phyloP scores from a whole-genome alignment of 2,888 invertebrate species.

The Tetanocera ferruginea region DNA sequence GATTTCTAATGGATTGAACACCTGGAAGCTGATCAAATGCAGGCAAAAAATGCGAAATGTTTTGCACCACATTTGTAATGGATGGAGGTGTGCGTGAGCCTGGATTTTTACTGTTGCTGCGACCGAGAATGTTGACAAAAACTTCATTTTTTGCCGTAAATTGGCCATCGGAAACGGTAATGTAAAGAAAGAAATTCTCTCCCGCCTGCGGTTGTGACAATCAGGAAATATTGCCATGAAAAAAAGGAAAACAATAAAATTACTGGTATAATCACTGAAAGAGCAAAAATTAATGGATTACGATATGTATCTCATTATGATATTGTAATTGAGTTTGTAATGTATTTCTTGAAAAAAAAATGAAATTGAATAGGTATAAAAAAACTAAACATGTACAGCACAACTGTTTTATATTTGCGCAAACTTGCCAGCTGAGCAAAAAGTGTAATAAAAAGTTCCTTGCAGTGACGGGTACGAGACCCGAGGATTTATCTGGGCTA shows the following conservation, averaged over 20 bases:
- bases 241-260: not conserved
- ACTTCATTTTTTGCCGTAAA: slow-evolving; percentile 78
- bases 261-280: too few species aligned
- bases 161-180: slow-evolving; percentile 78
- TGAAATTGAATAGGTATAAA: too few species aligned
- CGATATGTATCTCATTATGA: too few species aligned
- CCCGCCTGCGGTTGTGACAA: slow-evolving; percentile 73
- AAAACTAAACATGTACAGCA: too few species aligned
- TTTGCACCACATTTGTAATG: slow-evolving; percentile 63
- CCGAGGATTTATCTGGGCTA: too few species aligned
- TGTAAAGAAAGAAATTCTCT: slow-evolving; percentile 77
- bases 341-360: too few species aligned
- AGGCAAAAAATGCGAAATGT: slow-evolving; percentile 65
- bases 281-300: too few species aligned
- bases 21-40: slow-evolving; percentile 66
- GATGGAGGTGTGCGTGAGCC: slow-evolving; percentile 62
- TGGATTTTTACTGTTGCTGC: slow-evolving; percentile 49
- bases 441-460: too few species aligned
- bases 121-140: slow-evolving; percentile 73
- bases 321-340: too few species aligned
- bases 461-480: too few species aligned
- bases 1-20: slow-evolving; percentile 64
- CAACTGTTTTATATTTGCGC: too few species aligned
- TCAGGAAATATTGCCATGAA: not conserved
- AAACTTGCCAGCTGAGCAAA: too few species aligned